These are phyloP conservation scores for Asteroscopus sphinx DNA, from an alignment of 2,888 invertebrate genomes.

Conservation along the genomic window DNA sequence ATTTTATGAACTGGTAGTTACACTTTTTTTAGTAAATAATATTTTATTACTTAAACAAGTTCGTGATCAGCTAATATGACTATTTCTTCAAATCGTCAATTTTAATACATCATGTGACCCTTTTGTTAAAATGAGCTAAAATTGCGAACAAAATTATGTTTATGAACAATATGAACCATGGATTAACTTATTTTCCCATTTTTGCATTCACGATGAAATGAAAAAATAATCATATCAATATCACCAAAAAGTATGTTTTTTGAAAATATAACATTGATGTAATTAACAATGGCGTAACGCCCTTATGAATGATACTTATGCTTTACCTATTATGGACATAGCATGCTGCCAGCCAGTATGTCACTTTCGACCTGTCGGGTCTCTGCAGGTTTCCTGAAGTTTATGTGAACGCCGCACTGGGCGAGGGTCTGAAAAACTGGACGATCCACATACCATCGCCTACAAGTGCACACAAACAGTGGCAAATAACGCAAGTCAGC, in stretches of 20 bases:
- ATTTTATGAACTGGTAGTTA: slow-evolving; percentile 10
- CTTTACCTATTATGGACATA: slow-evolving; percentile 88
- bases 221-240: slow-evolving; percentile 80
- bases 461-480: slow-evolving; percentile 85
- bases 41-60: slow-evolving; percentile 33
- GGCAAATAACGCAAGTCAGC: slow-evolving; percentile 78
- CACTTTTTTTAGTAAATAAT: slow-evolving; percentile 19
- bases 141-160: slow-evolving; percentile 20
- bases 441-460: slow-evolving; percentile 90
- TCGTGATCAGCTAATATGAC: slow-evolving; percentile 68
- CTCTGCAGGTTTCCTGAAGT: slow-evolving; percentile 82
- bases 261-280: slow-evolving; percentile 73
- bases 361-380: slow-evolving; percentile 85
- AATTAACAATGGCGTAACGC: slow-evolving; percentile 78
- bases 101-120: background rate
- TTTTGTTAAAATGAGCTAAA: slow-evolving; percentile 21
- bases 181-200: slow-evolving; percentile 39
- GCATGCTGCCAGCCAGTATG: slow-evolving; percentile 87
- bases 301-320: slow-evolving; percentile 89
- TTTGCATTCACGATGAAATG: slow-evolving; percentile 61
- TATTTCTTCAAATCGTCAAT: slow-evolving; percentile 64
- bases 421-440: slow-evolving; percentile 90
- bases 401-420: slow-evolving; percentile 86
- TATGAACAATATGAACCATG: too few relatives aligned
- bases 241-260: slow-evolving; percentile 61